phyloP scores from a whole-genome alignment of 2,888 invertebrate genomes.

The Ditylenchus weischeri region DNA sequence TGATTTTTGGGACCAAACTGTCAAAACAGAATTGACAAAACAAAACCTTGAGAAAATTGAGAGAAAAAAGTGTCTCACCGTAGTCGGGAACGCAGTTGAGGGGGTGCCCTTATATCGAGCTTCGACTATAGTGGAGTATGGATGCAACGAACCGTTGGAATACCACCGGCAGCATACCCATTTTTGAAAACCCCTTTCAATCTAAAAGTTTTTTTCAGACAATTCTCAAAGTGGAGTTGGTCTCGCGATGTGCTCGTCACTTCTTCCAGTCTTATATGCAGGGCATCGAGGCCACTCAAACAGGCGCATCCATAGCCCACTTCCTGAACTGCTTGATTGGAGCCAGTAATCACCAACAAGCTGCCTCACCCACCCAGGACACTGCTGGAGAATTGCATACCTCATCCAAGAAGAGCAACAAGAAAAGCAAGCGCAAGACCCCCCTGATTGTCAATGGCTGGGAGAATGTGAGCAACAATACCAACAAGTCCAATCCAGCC shows the following conservation, averaged over 20 bases:
- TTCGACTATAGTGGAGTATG: too few relatives aligned
- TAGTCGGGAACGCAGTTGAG: too few relatives aligned
- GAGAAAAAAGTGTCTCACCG: too few relatives aligned
- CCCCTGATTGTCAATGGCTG: slow-evolving; percentile 7
- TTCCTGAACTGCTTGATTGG: slow-evolving; percentile 92
- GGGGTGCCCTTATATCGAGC: too few relatives aligned
- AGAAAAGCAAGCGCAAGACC: slow-evolving; percentile 19
- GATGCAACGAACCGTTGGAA: too few relatives aligned
- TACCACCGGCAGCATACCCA: too few relatives aligned
- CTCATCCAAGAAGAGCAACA: slow-evolving; percentile 5
- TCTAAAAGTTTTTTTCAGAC: slow-evolving; percentile 66
- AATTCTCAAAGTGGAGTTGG: slow-evolving; percentile 83
- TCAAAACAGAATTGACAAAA: too few relatives aligned
- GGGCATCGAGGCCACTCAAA: slow-evolving; percentile 20
- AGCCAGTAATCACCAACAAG: slow-evolving; percentile 47
- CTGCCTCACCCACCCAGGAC: neutral
- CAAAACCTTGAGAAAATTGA: too few relatives aligned
- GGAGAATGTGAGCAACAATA: neutral
- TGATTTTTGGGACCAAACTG: too few relatives aligned
- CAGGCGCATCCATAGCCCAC: slow-evolving; percentile 82
- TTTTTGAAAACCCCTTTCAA: too few relatives aligned
- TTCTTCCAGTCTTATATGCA: slow-evolving; percentile 71
- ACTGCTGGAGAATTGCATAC: neutral
- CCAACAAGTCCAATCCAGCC: neutral
- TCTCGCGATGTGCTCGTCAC: slow-evolving; percentile 86